Base-by-base conservation (phyloP, 1,140 invertebrate species). In the Ceratina australensis region DNA sequence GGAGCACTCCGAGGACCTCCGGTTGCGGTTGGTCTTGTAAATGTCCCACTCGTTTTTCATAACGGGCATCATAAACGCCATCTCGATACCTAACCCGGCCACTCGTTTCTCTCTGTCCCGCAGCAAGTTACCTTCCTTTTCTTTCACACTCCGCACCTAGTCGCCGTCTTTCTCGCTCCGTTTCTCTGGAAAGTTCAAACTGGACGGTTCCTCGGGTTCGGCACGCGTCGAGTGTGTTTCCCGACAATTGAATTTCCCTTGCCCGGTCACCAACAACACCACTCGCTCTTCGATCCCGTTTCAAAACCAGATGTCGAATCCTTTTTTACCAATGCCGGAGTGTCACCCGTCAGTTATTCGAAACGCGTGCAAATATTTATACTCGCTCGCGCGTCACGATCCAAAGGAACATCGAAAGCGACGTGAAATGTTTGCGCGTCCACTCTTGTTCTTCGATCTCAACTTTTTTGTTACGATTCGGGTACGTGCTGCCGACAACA, bases 51-150 rank as follows among this genome's bases (percentile, higher is more conserved):
- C 96, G 92, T 97, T 97, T 94, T 97, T 97, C 90, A 98, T 95
- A 80, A 98, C 96, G 54, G 96, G 97, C 96, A 97, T 97, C 96
- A 97, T 97, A 92, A 97, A 97, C 93, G 97, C 97, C 97, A 97
- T 97, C 90, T 94, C 88, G 87, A 76, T 59, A 71, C 63, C 33
- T 42, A 42, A 42, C 3, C 75, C 63, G 78, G 49, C 42, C 72
- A 57, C 74, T 47, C 26, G 42, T 60, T 68, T 42, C 49, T 26
- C 26, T 65, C 16, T 68, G 24, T 61, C 52, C 52, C 54, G 22
- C 49, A 66, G 69, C 57, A 50, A 64, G 18, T 61, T 22, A 33
- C 52, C 18, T 65, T 64, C 74, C 28, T 54, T 72, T 49, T 66
- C 42, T 74, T 57, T 71, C 76, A 66, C 76, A 26, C 61, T 63